Conservation (phyloP, 2,888 invertebrate species). For the Netelia melanura region DNA sequence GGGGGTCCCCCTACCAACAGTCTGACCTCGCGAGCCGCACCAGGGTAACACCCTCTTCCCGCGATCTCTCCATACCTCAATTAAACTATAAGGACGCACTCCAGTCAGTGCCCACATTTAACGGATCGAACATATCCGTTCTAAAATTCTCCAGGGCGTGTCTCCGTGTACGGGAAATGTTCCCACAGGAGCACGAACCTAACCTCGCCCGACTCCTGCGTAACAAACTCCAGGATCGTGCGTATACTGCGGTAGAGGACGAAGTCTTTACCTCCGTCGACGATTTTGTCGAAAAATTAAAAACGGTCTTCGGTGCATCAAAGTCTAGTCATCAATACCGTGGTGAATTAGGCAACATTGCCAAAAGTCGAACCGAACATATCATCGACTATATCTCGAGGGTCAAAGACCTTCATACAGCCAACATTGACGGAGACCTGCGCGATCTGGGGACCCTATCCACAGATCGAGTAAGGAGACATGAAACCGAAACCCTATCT, state of each 20-base stretch:
- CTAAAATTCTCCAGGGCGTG: constrained; percentile 44
- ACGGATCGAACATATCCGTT: constrained; percentile 26
- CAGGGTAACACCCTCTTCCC: no score
- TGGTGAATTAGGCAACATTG: constrained; percentile 36
- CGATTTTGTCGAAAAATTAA: not conserved
- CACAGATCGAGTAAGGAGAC: no score
- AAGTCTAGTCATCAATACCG: constrained; percentile 29
- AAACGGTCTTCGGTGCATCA: not conserved
- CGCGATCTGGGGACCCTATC: not conserved
- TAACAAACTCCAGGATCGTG: constrained; percentile 31
- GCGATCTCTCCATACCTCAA: no score
- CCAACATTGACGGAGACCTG: not conserved
- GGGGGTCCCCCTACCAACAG: no score
- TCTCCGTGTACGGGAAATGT: constrained; percentile 6
- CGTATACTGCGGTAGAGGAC: constrained; percentile 50
- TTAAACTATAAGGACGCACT: constrained; percentile 31
- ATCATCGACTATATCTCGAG: constrained; percentile 46
- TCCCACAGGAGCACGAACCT: constrained; percentile 4
- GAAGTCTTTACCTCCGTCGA: not conserved
- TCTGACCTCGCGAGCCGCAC: no score
- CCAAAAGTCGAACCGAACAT: constrained; percentile 7
- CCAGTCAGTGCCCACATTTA: constrained; percentile 20
- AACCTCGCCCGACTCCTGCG: constrained; percentile 3
- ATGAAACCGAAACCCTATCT: not conserved
- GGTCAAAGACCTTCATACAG: constrained; percentile 35